Evolutionary conservation across 2,797 vertebrate species (phyloP), one percentile per base, ranked within the genome.

Genomic region (Sebastes taczanowskii): DNA sequence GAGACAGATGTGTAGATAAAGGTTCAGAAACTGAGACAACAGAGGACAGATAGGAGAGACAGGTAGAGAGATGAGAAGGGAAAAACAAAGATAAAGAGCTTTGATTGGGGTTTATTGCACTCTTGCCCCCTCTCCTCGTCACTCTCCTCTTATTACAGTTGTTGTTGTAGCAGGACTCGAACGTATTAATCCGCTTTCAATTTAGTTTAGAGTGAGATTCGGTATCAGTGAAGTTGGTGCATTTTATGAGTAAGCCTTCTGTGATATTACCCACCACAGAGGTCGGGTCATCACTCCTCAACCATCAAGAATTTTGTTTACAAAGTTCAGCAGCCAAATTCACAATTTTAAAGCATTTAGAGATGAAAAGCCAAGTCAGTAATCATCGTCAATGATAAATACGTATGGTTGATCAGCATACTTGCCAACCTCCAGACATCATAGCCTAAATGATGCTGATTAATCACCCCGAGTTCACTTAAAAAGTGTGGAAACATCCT

Each of bases 41-140:
- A 46, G 70, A 85, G 75, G 84, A 89, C 81, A 75, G 89, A 88
- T 86, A 77, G 80, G 62, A 87, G 67, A 85, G 84, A 85, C 81
- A 69, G 81, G 81, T 72, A 82, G 76, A 76, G 53, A 83, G 74
- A 92, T 71, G 80, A 83, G 70, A 85, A 58, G n/a, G 61, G 42
- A 67, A 80, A 84, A 89, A 87, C 81, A 81, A 87, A 86, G 91
- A 93, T 92, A 84, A 90, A 93, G 72, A 86, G 84, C 81, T 90
- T 82, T 90, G 86, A 94, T 88, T 86, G 78, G 76, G 64, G 61
- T 79, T 79, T 88, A 83, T 91, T 87, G 85, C 62, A 72, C 77
- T 76, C 60, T 66, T 63, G 62, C 74, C 30, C 32, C n/a, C 58
- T 46, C 27, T 69, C 66, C 23, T 71, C 78, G 61, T 80, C 34